phyloP scores from a whole-genome alignment of 1,140 invertebrate genomes.

The Arctopsyche grandis region DNA sequence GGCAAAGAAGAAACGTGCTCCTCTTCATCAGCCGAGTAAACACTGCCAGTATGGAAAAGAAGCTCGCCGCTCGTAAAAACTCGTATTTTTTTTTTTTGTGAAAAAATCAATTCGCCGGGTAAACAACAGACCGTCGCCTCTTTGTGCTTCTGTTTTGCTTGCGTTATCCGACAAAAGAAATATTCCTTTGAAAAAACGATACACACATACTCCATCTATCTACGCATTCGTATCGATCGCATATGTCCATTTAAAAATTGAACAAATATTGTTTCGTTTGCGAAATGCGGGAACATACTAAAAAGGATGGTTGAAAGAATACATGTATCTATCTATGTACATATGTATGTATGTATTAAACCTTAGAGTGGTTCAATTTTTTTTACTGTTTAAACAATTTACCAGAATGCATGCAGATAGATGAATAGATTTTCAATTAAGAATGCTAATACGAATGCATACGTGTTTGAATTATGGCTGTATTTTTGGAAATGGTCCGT shows the following conservation, averaged over 20 bases:
- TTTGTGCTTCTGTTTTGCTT: neutral
- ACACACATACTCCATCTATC: neutral
- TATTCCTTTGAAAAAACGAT: neutral
- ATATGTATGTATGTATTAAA: no score
- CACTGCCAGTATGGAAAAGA: neutral
- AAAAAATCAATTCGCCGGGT: conserved; percentile 9
- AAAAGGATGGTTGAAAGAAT: no score
- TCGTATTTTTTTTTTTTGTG: neutral
- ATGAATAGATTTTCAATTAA: no score
- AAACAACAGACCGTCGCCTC: neutral
- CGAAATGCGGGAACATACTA: no score
- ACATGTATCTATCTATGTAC: no score
- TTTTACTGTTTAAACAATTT: no score
- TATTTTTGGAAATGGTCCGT: no score
- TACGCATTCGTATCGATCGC: neutral
- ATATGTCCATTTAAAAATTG: neutral
- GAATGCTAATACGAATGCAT: no score
- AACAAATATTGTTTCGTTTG: no score
- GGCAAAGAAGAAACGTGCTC: conserved; percentile 8
- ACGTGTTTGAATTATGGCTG: no score
- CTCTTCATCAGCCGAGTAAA: conserved; percentile 10
- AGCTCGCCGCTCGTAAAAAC: conserved; percentile 21
- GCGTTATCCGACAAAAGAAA: neutral
- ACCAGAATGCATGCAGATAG: no score
- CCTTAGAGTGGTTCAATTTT: no score